Percentiles rank a stretch among this genome's conserved stretches.
These are phyloP conservation scores for Drosophila nr. fundita DNA, from an alignment of 2,888 invertebrate species.

Conservation along the genomic window DNA sequence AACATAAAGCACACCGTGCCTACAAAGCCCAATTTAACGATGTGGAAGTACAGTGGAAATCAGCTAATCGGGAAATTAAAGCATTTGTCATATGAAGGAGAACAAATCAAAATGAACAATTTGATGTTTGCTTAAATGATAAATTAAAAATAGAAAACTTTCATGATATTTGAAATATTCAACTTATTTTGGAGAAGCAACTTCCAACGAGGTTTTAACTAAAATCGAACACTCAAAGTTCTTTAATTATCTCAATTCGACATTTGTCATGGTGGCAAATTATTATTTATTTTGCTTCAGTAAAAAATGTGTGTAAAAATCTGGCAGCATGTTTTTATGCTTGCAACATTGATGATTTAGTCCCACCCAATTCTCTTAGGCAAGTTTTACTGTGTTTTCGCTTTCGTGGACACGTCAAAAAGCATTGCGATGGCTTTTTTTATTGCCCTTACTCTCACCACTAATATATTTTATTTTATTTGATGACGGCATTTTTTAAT, in stretches of 20 bases:
- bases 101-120: neutral
- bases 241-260: neutral
- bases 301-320: neutral
- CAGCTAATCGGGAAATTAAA: constrained; percentile 11
- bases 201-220: neutral
- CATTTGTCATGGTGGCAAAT: neutral
- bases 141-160: neutral
- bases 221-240: neutral
- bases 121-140: neutral
- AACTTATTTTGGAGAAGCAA: neutral
- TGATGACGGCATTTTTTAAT: constrained; percentile 57
- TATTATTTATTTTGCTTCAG: neutral
- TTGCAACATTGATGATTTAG: constrained; percentile 9
- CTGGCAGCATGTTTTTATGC: neutral
- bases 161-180: neutral
- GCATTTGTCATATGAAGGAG: neutral
- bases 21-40: constrained; percentile 20
- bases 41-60: constrained; percentile 29
- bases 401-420: constrained; percentile 49
- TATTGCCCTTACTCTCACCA: constrained; percentile 51
- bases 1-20: constrained; percentile 2
- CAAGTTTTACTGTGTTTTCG: constrained; percentile 55
- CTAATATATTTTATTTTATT: constrained; percentile 75
- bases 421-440: constrained; percentile 57
- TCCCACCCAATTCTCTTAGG: constrained; percentile 29